Conservation (phyloP, 2,797 vertebrate genomes). For the Peromyscus aztecus region DNA sequence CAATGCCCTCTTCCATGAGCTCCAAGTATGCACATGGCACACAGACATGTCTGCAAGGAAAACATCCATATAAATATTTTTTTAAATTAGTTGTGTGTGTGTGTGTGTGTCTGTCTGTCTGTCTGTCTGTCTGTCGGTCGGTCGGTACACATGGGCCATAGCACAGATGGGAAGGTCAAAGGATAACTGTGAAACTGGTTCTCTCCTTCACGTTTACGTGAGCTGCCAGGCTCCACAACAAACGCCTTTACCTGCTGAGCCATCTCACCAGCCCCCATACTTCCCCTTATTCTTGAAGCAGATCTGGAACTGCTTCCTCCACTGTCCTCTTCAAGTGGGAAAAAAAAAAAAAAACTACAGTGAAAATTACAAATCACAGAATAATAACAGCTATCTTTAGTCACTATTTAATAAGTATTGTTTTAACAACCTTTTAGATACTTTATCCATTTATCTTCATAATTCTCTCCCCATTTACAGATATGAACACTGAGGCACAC, state of each 20-base stretch:
- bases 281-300: not conserved
- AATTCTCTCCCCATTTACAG: not conserved
- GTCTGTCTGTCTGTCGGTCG: no score
- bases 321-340: not conserved
- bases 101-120: not conserved
- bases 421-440: not conserved
- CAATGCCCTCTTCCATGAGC: not conserved
- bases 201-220: not conserved
- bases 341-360: not conserved
- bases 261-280: no score
- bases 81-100: not conserved
- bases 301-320: not conserved
- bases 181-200: not conserved
- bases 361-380: not conserved
- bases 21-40: not conserved
- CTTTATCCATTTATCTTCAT: not conserved
- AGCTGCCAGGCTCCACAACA: not conserved
- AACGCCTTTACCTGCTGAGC: not conserved
- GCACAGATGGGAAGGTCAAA: not conserved
- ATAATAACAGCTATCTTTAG: not conserved
- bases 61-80: not conserved
- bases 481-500: not conserved
- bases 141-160: not conserved
- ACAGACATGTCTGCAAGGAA: not conserved
- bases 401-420: not conserved